phyloP scores from a whole-genome alignment of 2,888 invertebrate genomes.

The Apocheima hispidaria region DNA sequence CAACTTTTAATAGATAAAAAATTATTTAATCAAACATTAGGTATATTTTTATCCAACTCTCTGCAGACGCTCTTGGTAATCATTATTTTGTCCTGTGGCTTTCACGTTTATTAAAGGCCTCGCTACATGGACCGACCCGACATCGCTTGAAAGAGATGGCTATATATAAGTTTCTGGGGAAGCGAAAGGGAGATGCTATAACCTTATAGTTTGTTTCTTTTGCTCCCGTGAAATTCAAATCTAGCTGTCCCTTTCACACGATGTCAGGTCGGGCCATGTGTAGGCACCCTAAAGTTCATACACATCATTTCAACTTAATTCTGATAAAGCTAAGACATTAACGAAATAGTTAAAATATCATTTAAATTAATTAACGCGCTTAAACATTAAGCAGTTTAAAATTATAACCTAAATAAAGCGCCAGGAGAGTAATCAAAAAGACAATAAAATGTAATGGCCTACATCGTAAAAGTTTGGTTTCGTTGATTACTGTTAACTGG shows the following conservation, averaged over 20 bases:
- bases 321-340: constrained; percentile 12
- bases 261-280: no score
- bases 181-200: no score
- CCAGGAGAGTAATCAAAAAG: constrained; percentile 34
- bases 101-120: no score
- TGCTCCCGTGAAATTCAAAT: no score
- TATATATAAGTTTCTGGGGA: background rate
- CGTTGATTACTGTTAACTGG: constrained; percentile 26
- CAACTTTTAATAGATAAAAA: no score
- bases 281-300: background rate
- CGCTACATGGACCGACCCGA: no score
- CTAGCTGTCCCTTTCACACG: no score
- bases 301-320: background rate
- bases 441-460: constrained; percentile 43
- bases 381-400: constrained; percentile 28
- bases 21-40: background rate
- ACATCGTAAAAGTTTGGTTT: constrained; percentile 36
- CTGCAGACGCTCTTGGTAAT: no score
- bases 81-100: background rate
- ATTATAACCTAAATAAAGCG: constrained; percentile 37
- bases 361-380: constrained; percentile 23
- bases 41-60: background rate
- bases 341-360: constrained; percentile 18
- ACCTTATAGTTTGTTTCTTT: no score
- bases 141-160: no score